These are phyloP conservation scores for Myocastor coypus DNA, from an alignment of 2,113 vertebrate genomes.

Conservation along the genomic window DNA sequence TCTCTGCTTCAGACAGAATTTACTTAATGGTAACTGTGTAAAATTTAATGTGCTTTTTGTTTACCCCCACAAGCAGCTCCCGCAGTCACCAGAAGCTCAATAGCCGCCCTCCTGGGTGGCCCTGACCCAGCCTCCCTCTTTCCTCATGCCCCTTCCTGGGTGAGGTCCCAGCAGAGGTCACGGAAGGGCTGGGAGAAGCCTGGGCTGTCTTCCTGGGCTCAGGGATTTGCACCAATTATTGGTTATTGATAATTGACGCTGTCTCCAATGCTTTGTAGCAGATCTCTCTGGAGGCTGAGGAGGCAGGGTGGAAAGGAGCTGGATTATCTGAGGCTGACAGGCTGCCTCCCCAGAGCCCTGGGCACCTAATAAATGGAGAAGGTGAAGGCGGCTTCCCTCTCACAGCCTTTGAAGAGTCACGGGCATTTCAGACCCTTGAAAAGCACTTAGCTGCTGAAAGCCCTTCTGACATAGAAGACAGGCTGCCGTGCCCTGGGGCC, in stretches of 20 bases:
- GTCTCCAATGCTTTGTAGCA: fast-evolving
- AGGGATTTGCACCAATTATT: not conserved
- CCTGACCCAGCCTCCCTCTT: fast-evolving
- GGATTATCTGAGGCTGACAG: not conserved
- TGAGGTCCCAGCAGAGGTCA: not conserved
- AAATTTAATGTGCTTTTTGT: no score
- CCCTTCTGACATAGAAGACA: not conserved
- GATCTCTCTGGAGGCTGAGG: fast-evolving
- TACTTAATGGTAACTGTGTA: no score
- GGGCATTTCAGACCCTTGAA: conserved; percentile 23
- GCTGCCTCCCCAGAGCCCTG: not conserved
- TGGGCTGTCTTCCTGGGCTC: not conserved
- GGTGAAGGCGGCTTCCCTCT: not conserved
- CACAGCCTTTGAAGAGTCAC: not conserved
- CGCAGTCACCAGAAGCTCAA: not conserved
- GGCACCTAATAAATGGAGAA: not conserved
- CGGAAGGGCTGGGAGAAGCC: not conserved
- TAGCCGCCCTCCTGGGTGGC: fast-evolving
- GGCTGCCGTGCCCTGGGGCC: not conserved
- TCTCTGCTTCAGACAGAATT: not conserved
- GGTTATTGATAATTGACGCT: not conserved
- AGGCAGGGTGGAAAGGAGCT: no score
- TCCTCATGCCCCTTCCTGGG: not conserved
- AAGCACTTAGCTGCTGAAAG: conserved; percentile 33
- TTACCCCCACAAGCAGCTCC: not conserved